These are phyloP conservation scores for Corella eumyota DNA, from an alignment of 23 tunicate genomes.

Conservation along the genomic window DNA sequence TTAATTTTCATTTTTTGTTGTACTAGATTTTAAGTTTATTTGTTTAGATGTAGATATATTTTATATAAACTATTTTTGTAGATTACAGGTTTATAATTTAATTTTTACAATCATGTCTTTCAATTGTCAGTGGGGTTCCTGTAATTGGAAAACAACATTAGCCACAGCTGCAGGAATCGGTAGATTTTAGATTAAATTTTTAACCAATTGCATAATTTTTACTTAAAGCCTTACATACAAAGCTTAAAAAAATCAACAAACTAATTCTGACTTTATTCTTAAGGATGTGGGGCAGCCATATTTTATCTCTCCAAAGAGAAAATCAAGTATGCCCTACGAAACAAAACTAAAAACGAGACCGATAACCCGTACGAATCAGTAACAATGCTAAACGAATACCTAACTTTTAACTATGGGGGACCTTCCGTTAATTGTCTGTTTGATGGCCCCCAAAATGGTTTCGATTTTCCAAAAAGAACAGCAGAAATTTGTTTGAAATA, in stretches of 20 bases:
- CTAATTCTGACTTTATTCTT: too few relatives aligned
- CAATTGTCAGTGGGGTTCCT: too few relatives aligned
- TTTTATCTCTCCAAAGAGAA: slow-evolving; percentile 12
- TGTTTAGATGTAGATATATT: too few relatives aligned
- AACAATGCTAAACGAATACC: slow-evolving; percentile 52
- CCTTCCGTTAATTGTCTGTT: slow-evolving; percentile 56
- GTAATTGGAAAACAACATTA: too few relatives aligned
- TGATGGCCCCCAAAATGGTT: slow-evolving; percentile 57
- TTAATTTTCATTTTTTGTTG: not conserved
- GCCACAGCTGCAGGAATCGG: too few relatives aligned
- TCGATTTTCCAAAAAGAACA: slow-evolving; percentile 61
- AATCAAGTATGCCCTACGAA: not conserved
- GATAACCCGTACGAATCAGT: slow-evolving; percentile 74
- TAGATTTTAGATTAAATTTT: too few relatives aligned
- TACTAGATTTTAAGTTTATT: not conserved
- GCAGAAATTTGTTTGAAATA: slow-evolving; percentile 69
- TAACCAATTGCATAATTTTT: too few relatives aligned
- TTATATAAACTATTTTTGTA: slow-evolving; percentile 9
- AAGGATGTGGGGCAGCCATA: too few relatives aligned
- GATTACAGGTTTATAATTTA: too few relatives aligned
- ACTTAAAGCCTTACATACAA: too few relatives aligned
- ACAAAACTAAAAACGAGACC: slow-evolving; percentile 21
- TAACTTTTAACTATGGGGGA: slow-evolving; percentile 79
- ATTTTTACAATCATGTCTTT: too few relatives aligned
- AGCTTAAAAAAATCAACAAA: too few relatives aligned